phyloP scores from a whole-genome alignment of 1,140 invertebrate species.

The Holotrichia oblita region DNA sequence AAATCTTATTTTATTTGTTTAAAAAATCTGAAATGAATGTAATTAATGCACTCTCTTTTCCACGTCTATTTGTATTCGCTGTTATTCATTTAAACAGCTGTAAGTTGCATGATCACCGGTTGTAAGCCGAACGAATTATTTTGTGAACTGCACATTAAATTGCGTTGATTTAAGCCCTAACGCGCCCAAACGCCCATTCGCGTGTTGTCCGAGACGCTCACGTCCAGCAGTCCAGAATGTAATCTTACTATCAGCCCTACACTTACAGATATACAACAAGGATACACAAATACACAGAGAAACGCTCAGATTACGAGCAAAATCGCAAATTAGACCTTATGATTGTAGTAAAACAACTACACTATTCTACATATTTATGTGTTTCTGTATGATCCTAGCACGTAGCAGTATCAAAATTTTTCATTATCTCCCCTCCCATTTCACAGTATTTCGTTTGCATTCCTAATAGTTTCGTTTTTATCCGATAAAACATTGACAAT shows the following conservation, averaged over 20 bases:
- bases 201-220: not conserved
- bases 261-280: not conserved
- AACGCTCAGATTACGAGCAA: slow-evolving; percentile 17
- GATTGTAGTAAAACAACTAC: too few relatives aligned
- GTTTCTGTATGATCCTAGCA: too few relatives aligned
- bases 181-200: slow-evolving; percentile 4
- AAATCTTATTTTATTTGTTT: too few relatives aligned
- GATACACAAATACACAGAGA: not conserved
- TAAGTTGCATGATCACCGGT: not conserved
- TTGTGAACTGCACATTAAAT: slow-evolving; percentile 14
- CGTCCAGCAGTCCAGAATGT: slow-evolving; percentile 17
- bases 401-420: too few relatives aligned
- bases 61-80: not conserved
- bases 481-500: not conserved
- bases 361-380: too few relatives aligned
- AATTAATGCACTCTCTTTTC: not conserved
- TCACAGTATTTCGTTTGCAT: too few relatives aligned
- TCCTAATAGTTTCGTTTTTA: too few relatives aligned
- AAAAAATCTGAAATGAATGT: not conserved
- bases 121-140: slow-evolving; percentile 15
- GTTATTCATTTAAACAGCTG: slow-evolving; percentile 1
- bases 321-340: too few relatives aligned
- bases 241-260: not conserved
- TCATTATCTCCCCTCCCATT: too few relatives aligned
- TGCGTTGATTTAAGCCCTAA: slow-evolving; percentile 23